phyloP scores from a whole-genome alignment of 2,888 invertebrate species.

The Lasius platythorax region DNA sequence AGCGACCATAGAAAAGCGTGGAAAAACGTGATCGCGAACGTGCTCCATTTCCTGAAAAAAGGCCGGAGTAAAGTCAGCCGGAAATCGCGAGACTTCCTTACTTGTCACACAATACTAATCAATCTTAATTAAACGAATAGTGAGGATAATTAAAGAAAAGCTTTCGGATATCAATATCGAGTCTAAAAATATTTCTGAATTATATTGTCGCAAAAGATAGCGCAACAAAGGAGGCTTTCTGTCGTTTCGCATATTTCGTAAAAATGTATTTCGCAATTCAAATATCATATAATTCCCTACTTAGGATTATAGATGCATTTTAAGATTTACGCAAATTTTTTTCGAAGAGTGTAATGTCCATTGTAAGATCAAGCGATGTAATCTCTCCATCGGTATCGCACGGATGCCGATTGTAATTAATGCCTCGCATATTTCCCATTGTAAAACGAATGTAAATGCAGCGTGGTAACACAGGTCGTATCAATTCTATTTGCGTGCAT shows the following conservation, averaged over 20 bases:
- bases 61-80: slow-evolving; percentile 22
- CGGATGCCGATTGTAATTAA: slow-evolving; percentile 25
- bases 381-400: slow-evolving; percentile 22
- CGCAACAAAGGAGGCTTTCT: not conserved
- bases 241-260: not conserved
- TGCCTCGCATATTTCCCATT: not conserved
- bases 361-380: not conserved
- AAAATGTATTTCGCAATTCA: not conserved
- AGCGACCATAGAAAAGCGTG: slow-evolving; percentile 34
- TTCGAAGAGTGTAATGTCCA: not conserved
- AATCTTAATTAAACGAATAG: not conserved
- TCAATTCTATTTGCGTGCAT: slow-evolving; percentile 28
- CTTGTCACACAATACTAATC: slow-evolving; percentile 16
- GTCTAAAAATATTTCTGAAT: not conserved
- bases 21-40: slow-evolving; percentile 15
- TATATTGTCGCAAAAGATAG: not conserved
- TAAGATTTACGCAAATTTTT: not conserved
- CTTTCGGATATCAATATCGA: not conserved
- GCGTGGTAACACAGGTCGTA: not conserved
- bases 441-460: slow-evolving; percentile 41
- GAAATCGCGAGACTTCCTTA: slow-evolving; percentile 24
- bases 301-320: not conserved
- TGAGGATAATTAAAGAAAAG: not conserved
- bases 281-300: not conserved
- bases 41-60: slow-evolving; percentile 32